These are phyloP conservation scores for Platysternon megacephalum DNA, from an alignment of 2,113 vertebrate genomes.

Conservation along the genomic window DNA sequence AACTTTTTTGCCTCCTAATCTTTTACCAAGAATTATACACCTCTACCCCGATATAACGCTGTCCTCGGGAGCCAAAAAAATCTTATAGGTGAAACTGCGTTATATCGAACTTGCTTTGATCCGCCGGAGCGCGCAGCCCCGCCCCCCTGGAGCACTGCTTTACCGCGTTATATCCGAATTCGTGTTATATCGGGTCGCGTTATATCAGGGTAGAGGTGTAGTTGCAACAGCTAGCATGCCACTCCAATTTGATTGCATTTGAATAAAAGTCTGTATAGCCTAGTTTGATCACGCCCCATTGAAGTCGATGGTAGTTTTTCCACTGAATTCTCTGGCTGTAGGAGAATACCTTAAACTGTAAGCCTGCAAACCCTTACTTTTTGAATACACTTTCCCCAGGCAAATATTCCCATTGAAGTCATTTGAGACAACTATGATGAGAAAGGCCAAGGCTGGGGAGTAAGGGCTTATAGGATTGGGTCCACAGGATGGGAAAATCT, in stretches of 20 bases:
- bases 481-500: slow-evolving; percentile 15
- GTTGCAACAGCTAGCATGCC: not conserved
- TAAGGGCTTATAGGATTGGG: slow-evolving; percentile 29
- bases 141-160: no score
- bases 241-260: fast-evolving
- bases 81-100: no score
- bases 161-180: no score
- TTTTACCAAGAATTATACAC: not conserved
- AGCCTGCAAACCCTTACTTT: not conserved
- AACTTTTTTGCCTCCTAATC: not conserved
- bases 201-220: no score
- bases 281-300: not conserved
- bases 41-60: no score
- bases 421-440: not conserved
- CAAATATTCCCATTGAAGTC: not conserved
- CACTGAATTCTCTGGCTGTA: not conserved
- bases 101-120: no score
- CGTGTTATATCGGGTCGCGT: no score
- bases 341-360: not conserved
- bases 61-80: no score
- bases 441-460: slow-evolving; percentile 3
- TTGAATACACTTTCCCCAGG: not conserved
- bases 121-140: no score
- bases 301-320: not conserved
- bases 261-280: not conserved